Evolutionary conservation across 2,113 vertebrate species (phyloP).

Genomic region (Eptesicus fuscus): DNA sequence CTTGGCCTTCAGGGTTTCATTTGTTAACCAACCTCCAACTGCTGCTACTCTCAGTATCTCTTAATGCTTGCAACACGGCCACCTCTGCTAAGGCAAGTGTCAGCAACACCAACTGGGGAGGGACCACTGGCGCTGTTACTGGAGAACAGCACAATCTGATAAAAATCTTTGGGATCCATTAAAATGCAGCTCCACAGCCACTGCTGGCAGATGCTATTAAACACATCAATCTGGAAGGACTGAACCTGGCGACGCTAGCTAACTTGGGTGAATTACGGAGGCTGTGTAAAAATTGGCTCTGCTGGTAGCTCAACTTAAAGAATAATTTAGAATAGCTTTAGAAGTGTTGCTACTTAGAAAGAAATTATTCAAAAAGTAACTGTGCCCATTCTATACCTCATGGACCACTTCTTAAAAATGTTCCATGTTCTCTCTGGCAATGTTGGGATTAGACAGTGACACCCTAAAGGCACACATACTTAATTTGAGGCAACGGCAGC

Average conservation of each 20-base stretch:
- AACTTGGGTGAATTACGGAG: neutral
- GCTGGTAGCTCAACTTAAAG: neutral
- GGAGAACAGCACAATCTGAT: neutral
- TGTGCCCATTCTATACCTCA: neutral
- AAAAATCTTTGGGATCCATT: conserved; percentile 3
- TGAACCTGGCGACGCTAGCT: neutral
- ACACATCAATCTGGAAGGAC: conserved; percentile 16
- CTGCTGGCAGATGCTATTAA: conserved; percentile 32
- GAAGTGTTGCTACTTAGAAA: neutral
- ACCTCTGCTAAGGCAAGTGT: neutral
- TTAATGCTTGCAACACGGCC: neutral
- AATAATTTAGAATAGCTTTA: conserved; percentile 8
- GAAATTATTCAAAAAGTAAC: neutral
- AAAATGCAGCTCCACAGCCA: neutral
- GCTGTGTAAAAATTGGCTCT: conserved; percentile 8
- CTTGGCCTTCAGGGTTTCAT: neutral
- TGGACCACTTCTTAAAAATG: neutral
- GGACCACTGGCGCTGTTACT: neutral
- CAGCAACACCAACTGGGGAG: neutral
- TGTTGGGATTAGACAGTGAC: neutral
- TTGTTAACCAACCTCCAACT: neutral
- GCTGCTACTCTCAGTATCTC: neutral
- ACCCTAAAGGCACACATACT: neutral
- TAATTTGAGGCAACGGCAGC: neutral
- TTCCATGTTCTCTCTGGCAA: neutral